Base-by-base conservation (phyloP, 2,888 invertebrate genomes). In the Cetonia aurata region DNA sequence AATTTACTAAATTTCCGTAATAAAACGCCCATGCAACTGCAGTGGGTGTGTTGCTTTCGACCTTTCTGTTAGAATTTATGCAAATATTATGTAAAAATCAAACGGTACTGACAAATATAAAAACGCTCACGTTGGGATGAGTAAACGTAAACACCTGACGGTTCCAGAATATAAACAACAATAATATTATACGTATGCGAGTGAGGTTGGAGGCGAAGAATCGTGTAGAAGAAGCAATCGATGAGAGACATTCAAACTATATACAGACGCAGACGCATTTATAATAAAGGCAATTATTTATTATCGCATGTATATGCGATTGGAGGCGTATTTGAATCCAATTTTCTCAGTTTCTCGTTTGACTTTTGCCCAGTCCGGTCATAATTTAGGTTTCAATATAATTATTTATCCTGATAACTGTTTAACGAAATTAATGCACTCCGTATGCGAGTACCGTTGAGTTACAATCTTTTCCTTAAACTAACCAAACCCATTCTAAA, bases 241-340 rank as follows among this genome's bases (percentile, higher is more conserved):
- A 19, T 42, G 55, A 56, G 17, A 42, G n/a, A 10, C 17, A 57
- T 57, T 57, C 57, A 37, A 56, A n/a, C 12, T 56, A n/a, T 56
- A 55, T 52, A 53, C 53, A 19, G 25, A 19, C 50, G 33, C 46
- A 66, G 25, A 25, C 62, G 66, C 46, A 19, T 52, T 33, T 53
- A 37, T 66, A 66, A 66, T 66, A 66, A 52, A 66, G 52, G 19
- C 19, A 66, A 66, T 52, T 66, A 66, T 66, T 66, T 66, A 50
- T 66, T 66, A 42, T 52, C 53, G 37, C 15, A 50, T 65, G 52
- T 37, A 66, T 41, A 33, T 17, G 9, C 37, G 37, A 19, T 52
- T 53, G 66, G 41, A 66, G 66, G 66, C 66, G 66, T 66, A 41
- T 37, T 66, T 53, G 52, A 66, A 66, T 66, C 46, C 52, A 66